Evolutionary conservation across 2,113 vertebrate species (phyloP).

Genomic region (Baryphthengus martii): DNA sequence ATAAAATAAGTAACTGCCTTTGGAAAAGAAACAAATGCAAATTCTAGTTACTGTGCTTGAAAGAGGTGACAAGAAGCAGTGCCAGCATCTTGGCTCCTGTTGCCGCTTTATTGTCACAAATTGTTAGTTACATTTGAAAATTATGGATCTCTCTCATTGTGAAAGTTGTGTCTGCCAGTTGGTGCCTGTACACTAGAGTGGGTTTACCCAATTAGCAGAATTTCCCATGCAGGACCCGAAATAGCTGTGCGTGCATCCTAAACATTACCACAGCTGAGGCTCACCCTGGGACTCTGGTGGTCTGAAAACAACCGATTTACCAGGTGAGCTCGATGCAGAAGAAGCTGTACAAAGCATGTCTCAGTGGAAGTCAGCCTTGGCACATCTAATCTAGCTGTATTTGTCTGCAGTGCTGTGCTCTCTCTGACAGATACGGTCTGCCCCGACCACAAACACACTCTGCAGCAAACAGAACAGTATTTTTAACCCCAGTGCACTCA

Average conservation of each 20-base stretch:
- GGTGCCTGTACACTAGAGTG: constrained; percentile 46
- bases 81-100: constrained; percentile 55
- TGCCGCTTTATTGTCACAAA: constrained; percentile 59
- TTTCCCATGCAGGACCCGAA: constrained; percentile 40
- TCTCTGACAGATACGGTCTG: background rate
- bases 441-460: background rate
- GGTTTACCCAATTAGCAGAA: constrained; percentile 52
- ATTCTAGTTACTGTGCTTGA: constrained; percentile 29
- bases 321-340: background rate
- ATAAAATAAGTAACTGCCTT: constrained; percentile 41
- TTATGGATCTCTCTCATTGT: constrained; percentile 38
- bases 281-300: background rate
- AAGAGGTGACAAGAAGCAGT: constrained; percentile 40
- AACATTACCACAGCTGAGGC: background rate
- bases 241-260: background rate
- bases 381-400: background rate
- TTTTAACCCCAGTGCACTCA: background rate
- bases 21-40: constrained; percentile 53
- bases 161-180: constrained; percentile 49
- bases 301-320: background rate
- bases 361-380: background rate
- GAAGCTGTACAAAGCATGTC: background rate
- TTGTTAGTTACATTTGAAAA: constrained; percentile 68
- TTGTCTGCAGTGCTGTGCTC: background rate
- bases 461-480: background rate